Percentiles rank a stretch among this genome's conserved stretches.
phyloP scores from a whole-genome alignment of 2,113 vertebrate genomes.

The Pimephales promelas region DNA sequence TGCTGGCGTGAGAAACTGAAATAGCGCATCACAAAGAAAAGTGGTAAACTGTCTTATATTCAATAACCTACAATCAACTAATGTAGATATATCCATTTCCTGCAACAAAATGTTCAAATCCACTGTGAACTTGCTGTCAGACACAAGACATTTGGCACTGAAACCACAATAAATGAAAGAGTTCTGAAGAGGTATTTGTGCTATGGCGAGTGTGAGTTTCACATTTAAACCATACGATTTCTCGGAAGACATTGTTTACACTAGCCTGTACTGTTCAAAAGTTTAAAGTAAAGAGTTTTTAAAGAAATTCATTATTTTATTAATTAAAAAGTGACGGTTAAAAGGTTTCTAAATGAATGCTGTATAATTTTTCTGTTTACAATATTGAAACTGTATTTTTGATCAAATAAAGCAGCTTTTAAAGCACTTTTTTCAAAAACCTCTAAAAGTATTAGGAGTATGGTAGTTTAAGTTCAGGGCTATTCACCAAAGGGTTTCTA shows the following conservation, averaged over 20 bases:
- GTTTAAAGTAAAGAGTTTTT: not conserved
- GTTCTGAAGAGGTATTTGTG: not conserved
- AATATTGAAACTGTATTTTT: too few species aligned
- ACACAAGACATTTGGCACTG: not conserved
- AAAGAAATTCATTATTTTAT: too few species aligned
- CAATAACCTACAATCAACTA: not conserved
- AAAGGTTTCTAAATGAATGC: not conserved
- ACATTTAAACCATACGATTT: not conserved
- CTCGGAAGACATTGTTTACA: not conserved
- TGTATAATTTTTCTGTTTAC: not conserved
- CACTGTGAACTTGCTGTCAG: not conserved
- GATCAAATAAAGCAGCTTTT: too few species aligned
- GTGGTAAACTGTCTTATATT: not conserved
- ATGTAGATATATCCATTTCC: not conserved
- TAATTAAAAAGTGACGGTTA: too few species aligned
- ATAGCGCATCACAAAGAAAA: not conserved
- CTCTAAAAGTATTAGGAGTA: too few species aligned
- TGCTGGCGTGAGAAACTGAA: not conserved
- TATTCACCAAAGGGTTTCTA: not conserved
- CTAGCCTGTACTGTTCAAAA: not conserved
- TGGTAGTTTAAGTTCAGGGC: too few species aligned
- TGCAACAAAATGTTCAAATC: not conserved
- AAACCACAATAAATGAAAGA: not conserved
- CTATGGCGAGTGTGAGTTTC: not conserved
- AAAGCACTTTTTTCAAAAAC: too few species aligned